Percentiles rank a stretch among this genome's conserved stretches.
Conservation (phyloP, 2,888 invertebrate species). For the Tenthredo scrophulariae region DNA sequence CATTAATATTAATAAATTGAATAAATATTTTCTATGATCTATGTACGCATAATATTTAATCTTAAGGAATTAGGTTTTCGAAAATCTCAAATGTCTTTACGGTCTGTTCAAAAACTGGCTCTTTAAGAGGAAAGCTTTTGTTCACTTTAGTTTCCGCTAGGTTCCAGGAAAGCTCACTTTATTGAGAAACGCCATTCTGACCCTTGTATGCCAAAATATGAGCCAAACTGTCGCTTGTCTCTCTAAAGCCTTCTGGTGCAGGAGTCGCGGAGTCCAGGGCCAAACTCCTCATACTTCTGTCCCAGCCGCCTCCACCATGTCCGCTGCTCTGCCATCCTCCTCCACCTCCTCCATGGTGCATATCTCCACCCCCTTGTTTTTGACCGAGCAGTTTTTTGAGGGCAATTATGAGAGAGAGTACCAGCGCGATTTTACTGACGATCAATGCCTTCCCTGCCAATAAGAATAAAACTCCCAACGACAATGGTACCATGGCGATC, state of each 20-base stretch:
- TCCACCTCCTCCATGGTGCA: slow-evolving; percentile 72
- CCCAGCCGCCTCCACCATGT: slow-evolving; percentile 80
- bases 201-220: slow-evolving; percentile 88
- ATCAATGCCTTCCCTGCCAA: slow-evolving; percentile 93
- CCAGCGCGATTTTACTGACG: slow-evolving; percentile 89
- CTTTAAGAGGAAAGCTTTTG: slow-evolving; percentile 51
- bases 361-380: slow-evolving; percentile 82
- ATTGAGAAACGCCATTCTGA: slow-evolving; percentile 74
- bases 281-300: slow-evolving; percentile 80
- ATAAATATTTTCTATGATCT: slow-evolving; percentile 1
- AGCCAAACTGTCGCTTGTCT: slow-evolving; percentile 70
- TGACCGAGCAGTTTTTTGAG: slow-evolving; percentile 89
- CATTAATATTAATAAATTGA: background rate
- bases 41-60: background rate
- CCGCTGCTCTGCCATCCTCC: slow-evolving; percentile 70
- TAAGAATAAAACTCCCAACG: slow-evolving; percentile 89
- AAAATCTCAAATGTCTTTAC: background rate
- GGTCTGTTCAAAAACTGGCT: background rate
- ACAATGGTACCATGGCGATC: slow-evolving; percentile 89
- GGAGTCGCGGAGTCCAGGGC: slow-evolving; percentile 74
- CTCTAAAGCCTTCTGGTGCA: slow-evolving; percentile 61
- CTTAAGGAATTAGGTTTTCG: background rate
- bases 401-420: slow-evolving; percentile 90
- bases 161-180: slow-evolving; percentile 18
- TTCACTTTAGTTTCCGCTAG: slow-evolving; percentile 55